Evolutionary conservation across 1,140 invertebrate genomes (phyloP).

Genomic region (Bemisia tabaci): DNA sequence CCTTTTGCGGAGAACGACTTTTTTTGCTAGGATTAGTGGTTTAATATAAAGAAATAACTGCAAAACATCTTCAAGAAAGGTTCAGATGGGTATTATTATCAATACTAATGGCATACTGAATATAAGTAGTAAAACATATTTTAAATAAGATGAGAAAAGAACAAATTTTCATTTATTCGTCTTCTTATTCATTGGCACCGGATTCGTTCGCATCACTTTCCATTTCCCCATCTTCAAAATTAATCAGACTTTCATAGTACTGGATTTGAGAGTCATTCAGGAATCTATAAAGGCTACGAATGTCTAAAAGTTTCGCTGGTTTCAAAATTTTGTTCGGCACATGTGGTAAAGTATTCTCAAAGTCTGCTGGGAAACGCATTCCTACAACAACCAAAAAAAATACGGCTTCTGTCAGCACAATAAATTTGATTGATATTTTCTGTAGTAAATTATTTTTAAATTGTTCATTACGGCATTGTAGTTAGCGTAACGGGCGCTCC

Average conservation of each 20-base stretch:
- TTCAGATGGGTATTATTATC: no score
- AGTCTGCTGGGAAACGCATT: neutral
- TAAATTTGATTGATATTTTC: no score
- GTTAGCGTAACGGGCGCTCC: slow-evolving; percentile 7
- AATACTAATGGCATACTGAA: no score
- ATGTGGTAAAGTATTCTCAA: neutral
- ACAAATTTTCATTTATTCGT: neutral
- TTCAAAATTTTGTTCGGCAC: neutral
- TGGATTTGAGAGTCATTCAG: neutral
- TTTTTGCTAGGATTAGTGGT: no score
- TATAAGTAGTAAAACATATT: no score
- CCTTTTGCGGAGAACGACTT: no score
- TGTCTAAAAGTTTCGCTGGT: neutral
- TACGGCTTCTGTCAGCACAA: no score
- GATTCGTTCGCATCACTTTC: neutral
- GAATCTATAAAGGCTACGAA: neutral
- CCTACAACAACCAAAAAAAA: no score
- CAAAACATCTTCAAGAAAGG: no score
- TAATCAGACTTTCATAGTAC: neutral
- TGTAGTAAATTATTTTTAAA: no score
- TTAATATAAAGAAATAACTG: no score
- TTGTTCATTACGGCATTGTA: slow-evolving; percentile 14
- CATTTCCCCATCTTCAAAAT: neutral
- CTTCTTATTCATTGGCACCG: neutral
- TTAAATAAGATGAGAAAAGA: no score